Evolutionary conservation across 2,888 invertebrate species (phyloP), one percentile per base, ranked within the genome.

Genomic region (Protonemura montana): DNA sequence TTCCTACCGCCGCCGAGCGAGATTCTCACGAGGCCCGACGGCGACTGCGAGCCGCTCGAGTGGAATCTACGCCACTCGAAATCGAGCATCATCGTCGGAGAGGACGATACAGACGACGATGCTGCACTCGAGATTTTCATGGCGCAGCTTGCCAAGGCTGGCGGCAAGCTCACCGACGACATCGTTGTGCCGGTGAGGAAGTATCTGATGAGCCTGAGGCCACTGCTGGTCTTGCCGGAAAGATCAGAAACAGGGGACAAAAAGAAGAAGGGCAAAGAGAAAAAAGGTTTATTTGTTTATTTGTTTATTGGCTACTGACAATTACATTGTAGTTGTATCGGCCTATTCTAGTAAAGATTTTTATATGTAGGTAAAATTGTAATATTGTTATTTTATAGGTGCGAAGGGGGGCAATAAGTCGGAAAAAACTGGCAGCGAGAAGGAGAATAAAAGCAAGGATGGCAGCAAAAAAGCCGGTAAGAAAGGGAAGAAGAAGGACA

Each of bases 1-100:
- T 86, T 86, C 77, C 86, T 86, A 35, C 76, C 42, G 76, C 81
- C 42, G 26, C 29, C 42, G 35, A 86, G 78, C 78, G 21, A 78
- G 28, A 16, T 10, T 21, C 1, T 59, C 59, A 21, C 59, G 59
- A 59, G 16, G 59, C 59, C 59, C 7, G 76, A 76, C 7, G 3
- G 76, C 26, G 3, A 25, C n/a, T 21, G 21, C 3, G 27, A 78
- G 16, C 13, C 59, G 13, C 6, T 59, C 59, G 16, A 59, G 59
- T 59, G 59, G 59, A 3, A 59, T 21, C 21, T 78, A 27, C 28
- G 78, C 3, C 78, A 25, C 25, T 28, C 26, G 7, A 21, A 76
- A 21, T 7, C 76, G 3, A 76, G 76, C 76, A 76, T 25, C 76
- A 21, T 76, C n/a, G 3, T 21, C 21, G 2, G 21, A 10, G 78